Evolutionary conservation across 1,140 invertebrate species (phyloP), one percentile per base, ranked within the genome.

Genomic region (Bathynomus jamesi): DNA sequence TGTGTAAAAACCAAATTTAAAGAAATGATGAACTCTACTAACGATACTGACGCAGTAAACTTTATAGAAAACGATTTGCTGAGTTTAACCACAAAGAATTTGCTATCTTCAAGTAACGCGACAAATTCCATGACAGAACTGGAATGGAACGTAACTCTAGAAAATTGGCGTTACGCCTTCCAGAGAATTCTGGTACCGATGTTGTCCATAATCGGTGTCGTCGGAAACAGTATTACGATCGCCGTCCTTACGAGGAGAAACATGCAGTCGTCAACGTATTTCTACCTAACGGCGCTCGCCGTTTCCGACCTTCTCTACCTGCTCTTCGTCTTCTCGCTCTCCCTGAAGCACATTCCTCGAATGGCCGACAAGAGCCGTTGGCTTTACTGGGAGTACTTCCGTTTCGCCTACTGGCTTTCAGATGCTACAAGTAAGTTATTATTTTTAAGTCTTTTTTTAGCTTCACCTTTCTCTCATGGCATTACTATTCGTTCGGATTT

Each of bases 241-340:
- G 86, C 90, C 76, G 89, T 92, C 67, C 84, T 92, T 69, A 91
- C 89, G 73, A 83, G 89, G 65, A 85, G 88, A 76, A 85, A 87
- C 31, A 91, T 92, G 90, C 82, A 88, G 68, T 88, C 87, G 70
- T 90, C 89, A 28, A 91, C 90, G 53, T 91, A 91, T 81, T 80
- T 78, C 75, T 91, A 91, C 81, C 82, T 91, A 76, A 89, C 88
- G 66, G 89, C 89, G 0, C 79, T 91, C 73, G 89, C 90, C 29
- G 85, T 89, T 32, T 87, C 89, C 27, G 90, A 91, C 78, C 83
- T 91, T 63, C 82, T 90, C 28, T 90, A 90, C 80, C 83, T 91
- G 61, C 81, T 89, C 27, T 86, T 88, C 76, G 85, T 86, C 73
- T 85, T 91, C 77, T 82, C 87, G 28, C 81, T 91, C 28, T 89